Evolutionary conservation across 2,888 invertebrate species (phyloP), one percentile per base, ranked within the genome.

Genomic region (Hipparchia semele): DNA sequence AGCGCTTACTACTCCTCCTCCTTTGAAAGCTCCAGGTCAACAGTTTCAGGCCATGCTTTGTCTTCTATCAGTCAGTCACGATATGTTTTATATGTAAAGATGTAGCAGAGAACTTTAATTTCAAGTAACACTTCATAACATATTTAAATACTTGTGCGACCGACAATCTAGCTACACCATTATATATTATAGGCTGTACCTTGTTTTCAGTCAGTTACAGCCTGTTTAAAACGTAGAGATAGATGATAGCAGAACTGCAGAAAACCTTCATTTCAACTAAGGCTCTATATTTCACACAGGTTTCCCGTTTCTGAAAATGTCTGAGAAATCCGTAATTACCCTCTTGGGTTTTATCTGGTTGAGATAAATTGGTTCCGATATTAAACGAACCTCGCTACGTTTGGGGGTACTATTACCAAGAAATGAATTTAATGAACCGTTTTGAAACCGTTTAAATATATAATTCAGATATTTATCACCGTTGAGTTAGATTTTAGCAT

Each of bases 281-380:
- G 68, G 53, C 69, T 77, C 76, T 71, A 74, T 78, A 77, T 77
- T 76, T 75, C 71, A 72, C 74, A 75, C 73, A 75, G 77, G 75
- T 76, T 79, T 75, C 77, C 75, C 73, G 70, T 54, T 74, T 69
- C 75, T 53, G 49, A 53, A 51, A 71, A 70, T 67, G 56, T 61
- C 75, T 71, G 73, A 64, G 68, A 77, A 75, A 75, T 75, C 73
- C 75, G 56, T 74, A 75, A 75, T 76, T 70, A 75, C 74, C 72
- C 73, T 76, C 74, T 75, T 75, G 74, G 73, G 74, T 71, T 72
- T 76, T 71, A 72, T 74, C 69, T 66, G 68, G 71, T 74, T 74
- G 59, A 58, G 71, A 77, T 76, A 66, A 73, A 71, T 76, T 70
- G 59, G 64, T 69, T 54, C 67, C 59, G 61, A 71, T 72, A 71